Conservation (phyloP, 2,113 vertebrate genomes). For the Rhinopomastus cyanomelas region DNA sequence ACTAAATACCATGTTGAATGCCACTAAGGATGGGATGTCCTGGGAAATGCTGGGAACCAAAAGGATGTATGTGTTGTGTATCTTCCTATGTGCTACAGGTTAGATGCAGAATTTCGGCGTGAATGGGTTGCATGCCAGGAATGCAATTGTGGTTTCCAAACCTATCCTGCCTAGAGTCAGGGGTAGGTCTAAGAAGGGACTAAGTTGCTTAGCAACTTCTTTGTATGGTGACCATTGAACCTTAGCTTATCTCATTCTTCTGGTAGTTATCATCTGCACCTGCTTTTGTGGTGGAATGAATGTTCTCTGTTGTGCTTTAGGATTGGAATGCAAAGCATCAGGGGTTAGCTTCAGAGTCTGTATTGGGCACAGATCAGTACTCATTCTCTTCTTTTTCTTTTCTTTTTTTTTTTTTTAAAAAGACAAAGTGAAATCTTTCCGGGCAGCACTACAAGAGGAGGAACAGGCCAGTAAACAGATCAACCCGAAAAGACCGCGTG, state of each 20-base stretch:
- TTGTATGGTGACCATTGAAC: background rate
- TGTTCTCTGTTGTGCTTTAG: background rate
- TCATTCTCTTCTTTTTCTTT: conserved; percentile 24
- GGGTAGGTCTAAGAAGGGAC: background rate
- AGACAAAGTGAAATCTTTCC: conserved; percentile 99
- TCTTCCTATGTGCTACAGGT: background rate
- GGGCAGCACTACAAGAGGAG: conserved; percentile 92
- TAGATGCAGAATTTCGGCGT: background rate
- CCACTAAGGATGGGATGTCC: background rate
- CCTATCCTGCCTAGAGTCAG: background rate
- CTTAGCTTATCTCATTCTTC: background rate
- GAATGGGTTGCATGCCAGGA: background rate
- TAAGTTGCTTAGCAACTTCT: conserved; percentile 6
- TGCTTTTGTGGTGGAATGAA: background rate
- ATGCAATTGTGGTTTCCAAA: background rate
- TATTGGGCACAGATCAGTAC: background rate
- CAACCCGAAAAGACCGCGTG: conserved; percentile 92
- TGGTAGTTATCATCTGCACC: background rate
- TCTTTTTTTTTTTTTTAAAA: conserved; percentile 16
- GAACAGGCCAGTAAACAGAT: conserved; percentile 99
- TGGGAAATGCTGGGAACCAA: background rate
- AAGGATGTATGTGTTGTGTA: background rate
- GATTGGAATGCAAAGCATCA: background rate
- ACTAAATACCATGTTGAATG: background rate
- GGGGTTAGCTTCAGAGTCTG: background rate